Percentiles rank a stretch among this genome's conserved stretches.
These are phyloP conservation scores for Aproaerema taeniolella DNA, from an alignment of 2,888 invertebrate species.

Conservation along the genomic window DNA sequence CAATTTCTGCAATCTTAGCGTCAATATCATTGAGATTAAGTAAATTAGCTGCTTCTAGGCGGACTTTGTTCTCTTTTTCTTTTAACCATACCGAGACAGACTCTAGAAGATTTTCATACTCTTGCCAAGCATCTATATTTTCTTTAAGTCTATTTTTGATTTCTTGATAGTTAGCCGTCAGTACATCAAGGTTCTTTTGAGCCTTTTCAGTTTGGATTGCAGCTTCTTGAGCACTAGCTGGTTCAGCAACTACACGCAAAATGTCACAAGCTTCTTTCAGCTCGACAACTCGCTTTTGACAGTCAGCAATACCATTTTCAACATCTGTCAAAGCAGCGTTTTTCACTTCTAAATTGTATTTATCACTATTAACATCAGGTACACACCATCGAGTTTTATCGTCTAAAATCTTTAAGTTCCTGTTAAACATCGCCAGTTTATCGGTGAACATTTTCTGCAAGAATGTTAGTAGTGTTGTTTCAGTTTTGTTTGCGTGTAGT, in stretches of 20 bases:
- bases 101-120: constrained; percentile 87
- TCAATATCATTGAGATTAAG: constrained; percentile 82
- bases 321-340: constrained; percentile 87
- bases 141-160: constrained; percentile 83
- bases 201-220: constrained; percentile 83
- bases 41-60: constrained; percentile 84
- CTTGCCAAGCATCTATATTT: constrained; percentile 86
- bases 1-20: constrained; percentile 82
- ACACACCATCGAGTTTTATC: constrained; percentile 96
- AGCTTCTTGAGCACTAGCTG: constrained; percentile 82
- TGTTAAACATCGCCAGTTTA: constrained; percentile 87
- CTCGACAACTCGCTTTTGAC: constrained; percentile 80
- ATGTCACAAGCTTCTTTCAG: constrained; percentile 84
- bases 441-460: constrained; percentile 92
- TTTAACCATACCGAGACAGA: constrained; percentile 86
- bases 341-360: constrained; percentile 95
- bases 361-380: constrained; percentile 92
- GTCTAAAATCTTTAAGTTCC: constrained; percentile 87
- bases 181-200: constrained; percentile 82
- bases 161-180: constrained; percentile 81
- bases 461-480: constrained; percentile 85
- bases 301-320: constrained; percentile 83
- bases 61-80: constrained; percentile 85
- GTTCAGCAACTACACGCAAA: constrained; percentile 84
- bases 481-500: constrained; percentile 88